A percentile compares a stretch with the other conserved stretches of the same genome.
Evolutionary conservation across 2,888 invertebrate genomes (phyloP).

Genomic region (Eupelmus urozonus): DNA sequence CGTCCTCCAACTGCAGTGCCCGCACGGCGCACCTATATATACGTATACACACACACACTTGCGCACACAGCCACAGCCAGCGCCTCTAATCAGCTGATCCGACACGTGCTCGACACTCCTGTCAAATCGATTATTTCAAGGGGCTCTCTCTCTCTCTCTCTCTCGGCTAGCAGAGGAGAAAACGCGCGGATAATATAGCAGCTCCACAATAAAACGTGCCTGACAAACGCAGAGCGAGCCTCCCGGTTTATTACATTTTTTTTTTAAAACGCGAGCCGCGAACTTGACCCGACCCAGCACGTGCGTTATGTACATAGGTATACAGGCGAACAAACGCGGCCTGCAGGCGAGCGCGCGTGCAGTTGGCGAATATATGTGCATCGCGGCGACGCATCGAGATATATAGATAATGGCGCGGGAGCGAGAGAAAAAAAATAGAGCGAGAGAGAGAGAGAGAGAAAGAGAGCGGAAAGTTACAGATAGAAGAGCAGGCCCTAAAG

Average conservation of each 20-base stretch:
- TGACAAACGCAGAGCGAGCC: too few species aligned
- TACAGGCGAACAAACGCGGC: too few species aligned
- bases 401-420: too few species aligned
- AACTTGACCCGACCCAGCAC: constrained; percentile 21
- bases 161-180: neutral
- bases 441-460: too few species aligned
- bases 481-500: constrained; percentile 8
- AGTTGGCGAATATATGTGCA: too few species aligned
- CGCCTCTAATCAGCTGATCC: constrained; percentile 51
- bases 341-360: too few species aligned
- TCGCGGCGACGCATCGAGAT: too few species aligned
- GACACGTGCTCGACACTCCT: constrained; percentile 55
- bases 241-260: too few species aligned
- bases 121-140: constrained; percentile 56
- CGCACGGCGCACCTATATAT: neutral
- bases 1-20: constrained; percentile 46
- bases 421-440: too few species aligned
- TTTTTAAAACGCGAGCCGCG: neutral
- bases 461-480: neutral
- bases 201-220: neutral
- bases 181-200: neutral
- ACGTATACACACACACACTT: constrained; percentile 57
- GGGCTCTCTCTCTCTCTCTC: constrained; percentile 7
- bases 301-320: neutral
- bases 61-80: neutral